Base-by-base conservation (phyloP, 2,113 vertebrate species). In the Cephalopterus ornatus region DNA sequence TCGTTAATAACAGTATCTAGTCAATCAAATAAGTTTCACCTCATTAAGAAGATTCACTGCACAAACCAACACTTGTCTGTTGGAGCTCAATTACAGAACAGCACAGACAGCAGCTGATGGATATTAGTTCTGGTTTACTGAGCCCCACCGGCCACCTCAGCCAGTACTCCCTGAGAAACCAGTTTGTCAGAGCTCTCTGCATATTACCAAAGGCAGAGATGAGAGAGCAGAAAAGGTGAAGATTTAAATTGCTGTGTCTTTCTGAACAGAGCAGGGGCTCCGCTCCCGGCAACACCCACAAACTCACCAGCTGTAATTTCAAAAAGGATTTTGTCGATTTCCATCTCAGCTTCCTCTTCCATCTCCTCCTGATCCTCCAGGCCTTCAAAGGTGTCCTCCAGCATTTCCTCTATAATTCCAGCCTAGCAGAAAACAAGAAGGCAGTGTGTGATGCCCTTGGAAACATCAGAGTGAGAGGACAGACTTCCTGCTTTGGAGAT, bases 401-500 rank as follows among this genome's bases (percentile, higher is more conserved):
- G 78, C 99, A 99, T 99, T 76, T 99, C 99, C 93, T 99, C 99
- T 97, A 99, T 99, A 79, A 99, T 99, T 20, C 99, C 99, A 88
- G 99, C 99, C 99, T 99, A 89, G 81, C 62, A 75, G 82, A 32
- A 79, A 56, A 95, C 30, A 91, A 30, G 73, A 71, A 89, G 23
- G 81, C 61, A 89, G 59, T 0, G 0, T 0, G 4, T 90, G 49
- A 93, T 16, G 17, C 37, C 53, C 32, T 35, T 14, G 62, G 70
- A 22, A 72, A 77, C 8, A 37, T 66, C 37, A 17, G 20, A 37
- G 35, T 7, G 27, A 82, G 82, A 39, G 35, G 18, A 42, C 1
- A 4, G 4, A 4, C 3, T 35, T 73, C 52, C 37, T 39, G 0
- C 28, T 35, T 6, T 9, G 3, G 3, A 17, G 23, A 20, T 18